Base-by-base conservation (phyloP, 2,797 vertebrate genomes). In the Melanotaenia trifasciata region DNA sequence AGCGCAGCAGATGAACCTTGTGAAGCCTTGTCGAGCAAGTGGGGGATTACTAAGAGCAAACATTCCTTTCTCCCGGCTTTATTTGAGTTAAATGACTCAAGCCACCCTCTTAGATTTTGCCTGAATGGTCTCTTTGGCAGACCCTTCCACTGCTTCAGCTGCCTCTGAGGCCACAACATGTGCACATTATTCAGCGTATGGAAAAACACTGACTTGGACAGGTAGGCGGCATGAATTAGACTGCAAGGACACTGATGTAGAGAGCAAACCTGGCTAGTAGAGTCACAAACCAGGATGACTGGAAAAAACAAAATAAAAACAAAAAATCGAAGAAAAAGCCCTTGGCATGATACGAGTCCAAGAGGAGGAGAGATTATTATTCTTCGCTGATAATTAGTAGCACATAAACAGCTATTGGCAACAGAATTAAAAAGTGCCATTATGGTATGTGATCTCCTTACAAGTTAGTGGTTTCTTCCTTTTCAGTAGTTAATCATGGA, bases 11-110 rank as follows among this genome's bases (percentile, higher is more conserved):
- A 92, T 92, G 90, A 92, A 92, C 90, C 91, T 90, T 85, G 88
- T 58, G 84, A 86, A 89, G 89, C 90, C 89, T 87, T 92, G 87
- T 87, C 66, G 76, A 90, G 90, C 90, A 89, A 92, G 90, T 85
- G 86, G 90, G 84, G 90, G 91, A 93, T 93, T 93, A 93, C 89
- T 83, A 66, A 86, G 85, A 87, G 92, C 90, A 94, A 93, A 93
- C 92, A 93, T 83, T 88, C 84, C 90, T 87, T 90, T 89, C 87
- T 89, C 83, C 80, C 6, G 22, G 84, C 89, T 92, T 90, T 92
- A 90, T 92, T 90, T 86, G 86, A 90, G 90, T 87, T 88, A 91
- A 94, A 91, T 90, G 89, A 94, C 90, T 92, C 90, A 86, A 85
- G 82, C 90, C 83, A 70, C 81, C 86, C 88, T 86, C 84, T 85